Evolutionary conservation across 1,140 invertebrate species (phyloP).

Genomic region (Lordiphosa collinella): DNA sequence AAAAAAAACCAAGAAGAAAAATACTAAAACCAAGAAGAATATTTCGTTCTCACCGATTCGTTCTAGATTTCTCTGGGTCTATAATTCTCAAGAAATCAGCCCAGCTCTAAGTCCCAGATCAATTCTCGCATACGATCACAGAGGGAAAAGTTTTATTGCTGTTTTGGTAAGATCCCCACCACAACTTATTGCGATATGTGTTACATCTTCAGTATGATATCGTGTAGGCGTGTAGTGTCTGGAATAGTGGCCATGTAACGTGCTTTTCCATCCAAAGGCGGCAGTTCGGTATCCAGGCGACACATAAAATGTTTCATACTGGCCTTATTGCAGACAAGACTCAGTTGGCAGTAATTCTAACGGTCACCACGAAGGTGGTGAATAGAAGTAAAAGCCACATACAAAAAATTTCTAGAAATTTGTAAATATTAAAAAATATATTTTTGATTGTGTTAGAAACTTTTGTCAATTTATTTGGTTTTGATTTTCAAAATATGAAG

Average conservation of each 20-base stretch:
- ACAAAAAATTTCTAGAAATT: too few relatives aligned
- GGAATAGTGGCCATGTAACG: conserved; percentile 18
- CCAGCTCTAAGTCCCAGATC: conserved; percentile 58
- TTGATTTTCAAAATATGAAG: too few relatives aligned
- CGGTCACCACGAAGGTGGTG: too few relatives aligned
- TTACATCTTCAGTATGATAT: not conserved
- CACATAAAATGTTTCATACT: conserved; percentile 40
- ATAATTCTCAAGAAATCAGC: too few relatives aligned
- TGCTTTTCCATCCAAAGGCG: not conserved
- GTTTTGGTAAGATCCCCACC: conserved; percentile 12
- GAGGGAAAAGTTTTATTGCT: conserved; percentile 12
- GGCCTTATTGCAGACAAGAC: conserved; percentile 12
- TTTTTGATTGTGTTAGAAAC: too few relatives aligned
- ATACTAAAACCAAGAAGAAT: too few relatives aligned
- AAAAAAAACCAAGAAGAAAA: too few relatives aligned
- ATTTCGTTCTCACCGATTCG: too few relatives aligned
- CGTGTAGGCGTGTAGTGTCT: conserved; percentile 2
- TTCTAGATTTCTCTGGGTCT: too few relatives aligned
- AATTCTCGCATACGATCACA: conserved; percentile 54
- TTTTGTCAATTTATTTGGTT: too few relatives aligned
- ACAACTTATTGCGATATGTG: conserved; percentile 21
- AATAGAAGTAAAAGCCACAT: too few relatives aligned
- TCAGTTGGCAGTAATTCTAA: conserved; percentile 54
- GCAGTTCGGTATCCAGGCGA: conserved; percentile 6
- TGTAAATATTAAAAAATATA: not conserved